Evolutionary conservation across 1,140 invertebrate species (phyloP).

Genomic region (Drosophila trapezifrons): DNA sequence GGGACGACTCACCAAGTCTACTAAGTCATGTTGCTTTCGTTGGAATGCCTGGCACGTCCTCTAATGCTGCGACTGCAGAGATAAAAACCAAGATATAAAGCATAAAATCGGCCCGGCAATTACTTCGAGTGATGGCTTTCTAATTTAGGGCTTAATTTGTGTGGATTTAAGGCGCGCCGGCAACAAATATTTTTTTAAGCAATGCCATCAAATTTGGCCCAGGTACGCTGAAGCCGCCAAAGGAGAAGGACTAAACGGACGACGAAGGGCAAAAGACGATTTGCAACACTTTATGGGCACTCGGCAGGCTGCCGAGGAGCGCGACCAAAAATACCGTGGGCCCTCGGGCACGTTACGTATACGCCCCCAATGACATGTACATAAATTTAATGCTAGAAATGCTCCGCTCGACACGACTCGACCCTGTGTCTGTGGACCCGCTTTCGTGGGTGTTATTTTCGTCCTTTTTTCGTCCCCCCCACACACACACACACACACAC

Average conservation of each 20-base stretch:
- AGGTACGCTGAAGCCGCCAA: slow-evolving; percentile 2
- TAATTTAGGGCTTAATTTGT: slow-evolving; percentile 80
- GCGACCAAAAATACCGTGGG: slow-evolving; percentile 36
- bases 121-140: slow-evolving; percentile 74
- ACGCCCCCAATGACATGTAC: slow-evolving; percentile 63
- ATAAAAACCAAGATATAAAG: slow-evolving; percentile 62
- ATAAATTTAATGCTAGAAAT: slow-evolving; percentile 78
- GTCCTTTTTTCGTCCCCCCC: slow-evolving; percentile 24
- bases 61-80: slow-evolving; percentile 38
- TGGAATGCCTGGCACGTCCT: slow-evolving; percentile 45
- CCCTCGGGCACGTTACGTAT: slow-evolving; percentile 62
- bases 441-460: slow-evolving; percentile 37
- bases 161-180: slow-evolving; percentile 58
- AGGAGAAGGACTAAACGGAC: slow-evolving; percentile 18
- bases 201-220: slow-evolving; percentile 57
- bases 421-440: slow-evolving; percentile 26
- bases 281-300: slow-evolving; percentile 71
- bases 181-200: slow-evolving; percentile 44
- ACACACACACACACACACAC: neutral
- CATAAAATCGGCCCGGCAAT: slow-evolving; percentile 68
- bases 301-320: slow-evolving; percentile 12
- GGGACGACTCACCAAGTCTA: slow-evolving; percentile 23
- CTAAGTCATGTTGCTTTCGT: slow-evolving; percentile 46
- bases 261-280: slow-evolving; percentile 33
- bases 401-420: slow-evolving; percentile 47